phyloP scores from a whole-genome alignment of 2,888 invertebrate genomes.

The Lysandra bellargus region DNA sequence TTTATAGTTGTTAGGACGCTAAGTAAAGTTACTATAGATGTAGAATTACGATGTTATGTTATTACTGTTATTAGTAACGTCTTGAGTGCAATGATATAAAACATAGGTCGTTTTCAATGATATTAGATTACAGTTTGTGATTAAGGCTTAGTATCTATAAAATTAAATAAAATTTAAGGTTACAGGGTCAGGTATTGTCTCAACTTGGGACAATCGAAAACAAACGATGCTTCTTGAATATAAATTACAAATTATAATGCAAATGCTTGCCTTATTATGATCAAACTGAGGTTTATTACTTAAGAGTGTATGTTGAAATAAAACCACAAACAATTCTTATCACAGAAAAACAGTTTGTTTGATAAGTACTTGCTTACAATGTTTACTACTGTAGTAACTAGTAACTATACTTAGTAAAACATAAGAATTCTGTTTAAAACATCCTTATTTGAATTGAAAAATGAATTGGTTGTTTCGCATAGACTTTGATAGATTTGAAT shows the following conservation, averaged over 20 bases:
- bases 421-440: background rate
- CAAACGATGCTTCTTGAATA: constrained; percentile 11
- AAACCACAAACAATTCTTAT: background rate
- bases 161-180: constrained; percentile 7
- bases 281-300: background rate
- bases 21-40: background rate
- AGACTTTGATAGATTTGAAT: background rate
- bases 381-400: background rate
- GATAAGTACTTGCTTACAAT: background rate
- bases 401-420: background rate
- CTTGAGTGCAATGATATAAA: background rate
- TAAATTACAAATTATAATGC: background rate
- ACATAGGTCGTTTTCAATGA: background rate
- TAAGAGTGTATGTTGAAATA: background rate
- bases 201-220: constrained; percentile 26
- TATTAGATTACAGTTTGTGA: background rate
- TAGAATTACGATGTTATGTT: background rate
- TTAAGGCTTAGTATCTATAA: background rate
- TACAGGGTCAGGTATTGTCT: background rate
- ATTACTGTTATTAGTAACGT: background rate
- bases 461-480: background rate
- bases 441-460: background rate
- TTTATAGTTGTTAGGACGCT: constrained; percentile 28
- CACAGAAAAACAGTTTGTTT: background rate
- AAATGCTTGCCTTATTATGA: background rate